Conservation (phyloP, 53 echinoderm and acorn worm species). For the Pentamera pediparva region DNA sequence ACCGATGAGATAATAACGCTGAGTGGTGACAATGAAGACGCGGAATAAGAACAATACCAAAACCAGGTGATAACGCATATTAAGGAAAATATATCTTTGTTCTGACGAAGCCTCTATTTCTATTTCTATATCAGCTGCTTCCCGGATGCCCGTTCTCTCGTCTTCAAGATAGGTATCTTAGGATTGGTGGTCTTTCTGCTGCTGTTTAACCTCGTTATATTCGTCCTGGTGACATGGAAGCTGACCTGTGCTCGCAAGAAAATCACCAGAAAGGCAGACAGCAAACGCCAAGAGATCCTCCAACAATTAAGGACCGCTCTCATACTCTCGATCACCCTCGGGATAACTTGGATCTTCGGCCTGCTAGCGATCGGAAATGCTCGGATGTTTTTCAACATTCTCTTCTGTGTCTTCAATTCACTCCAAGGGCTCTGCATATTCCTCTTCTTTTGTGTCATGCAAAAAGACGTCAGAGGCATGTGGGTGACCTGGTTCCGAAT, state of each 20-base stretch:
- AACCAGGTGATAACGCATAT: too few relatives aligned
- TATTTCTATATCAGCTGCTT: constrained; percentile 3
- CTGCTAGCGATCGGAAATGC: constrained; percentile 46
- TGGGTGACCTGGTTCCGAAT: constrained; percentile 26
- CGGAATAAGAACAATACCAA: too few relatives aligned
- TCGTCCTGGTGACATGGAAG: constrained; percentile 30
- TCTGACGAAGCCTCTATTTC: too few relatives aligned
- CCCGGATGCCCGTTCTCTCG: neutral
- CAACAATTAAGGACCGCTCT: constrained; percentile 59
- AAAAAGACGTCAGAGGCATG: constrained; percentile 47
- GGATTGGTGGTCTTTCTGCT: constrained; percentile 26
- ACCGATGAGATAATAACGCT: too few relatives aligned
- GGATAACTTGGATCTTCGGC: constrained; percentile 77
- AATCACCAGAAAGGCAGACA: neutral
- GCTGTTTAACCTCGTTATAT: constrained; percentile 37
- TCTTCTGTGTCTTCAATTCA: constrained; percentile 70
- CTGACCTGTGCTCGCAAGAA: constrained; percentile 24
- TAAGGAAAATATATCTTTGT: too few relatives aligned
- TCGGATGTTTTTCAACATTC: constrained; percentile 45
- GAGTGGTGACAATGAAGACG: too few relatives aligned
- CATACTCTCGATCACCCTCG: constrained; percentile 53
- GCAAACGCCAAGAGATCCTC: constrained; percentile 1
- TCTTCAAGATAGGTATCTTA: constrained; percentile 12
- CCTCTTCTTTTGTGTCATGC: constrained; percentile 59
- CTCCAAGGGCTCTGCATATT: constrained; percentile 74